Evolutionary conservation across 1,140 invertebrate genomes (phyloP), one percentile per base, ranked within the genome.

Genomic region (Zaprionus lachaisei): DNA sequence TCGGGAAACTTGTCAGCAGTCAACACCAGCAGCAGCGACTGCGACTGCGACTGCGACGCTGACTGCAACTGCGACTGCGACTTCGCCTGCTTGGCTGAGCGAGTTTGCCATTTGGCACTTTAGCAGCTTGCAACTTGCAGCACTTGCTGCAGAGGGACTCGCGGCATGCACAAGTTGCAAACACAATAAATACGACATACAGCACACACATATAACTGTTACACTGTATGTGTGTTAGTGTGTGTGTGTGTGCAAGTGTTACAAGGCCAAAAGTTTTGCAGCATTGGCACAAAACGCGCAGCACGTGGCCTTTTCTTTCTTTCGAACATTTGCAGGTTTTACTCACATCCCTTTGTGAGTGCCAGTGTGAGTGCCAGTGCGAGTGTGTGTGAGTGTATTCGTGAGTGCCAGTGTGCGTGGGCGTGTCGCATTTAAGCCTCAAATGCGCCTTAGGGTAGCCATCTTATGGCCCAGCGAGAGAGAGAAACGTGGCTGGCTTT

Each of bases 211-310:
- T 7, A 31, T 12, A 22, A 41, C 11, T 34, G n/a, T 56, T 1
- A 24, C 2, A 20, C 2, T 20, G 17, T 55, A 26, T 28, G 38
- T 58, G 41, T 41, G 28, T 51, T 47, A 44, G 20, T 14, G 34
- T 41, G n/a, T 65, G 31, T 64, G 24, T 22, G 77, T 87, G 78
- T 83, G 84, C 81, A 89, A 89, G 81, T 87, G 85, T 82, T 90
- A 87, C 84, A 87, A 87, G 84, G 84, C 84, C 85, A 74, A 83
- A 89, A 81, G 78, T 89, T 89, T 81, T 81, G 83, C 80, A 82
- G 83, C 77, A 86, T 67, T 82, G 83, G 78, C 85, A 89, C 72
- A 89, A 87, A 89, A 62, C 69, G 84, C 81, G 75, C 85, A 81
- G 81, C 73, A 74, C 85, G 84, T 89, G 84, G 78, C 81, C 58